A percentile compares a stretch with the other conserved stretches of the same genome.
These are phyloP conservation scores for Caenorhabditis sp. DNA, from an alignment of 2,888 invertebrate species.

Conservation along the genomic window DNA sequence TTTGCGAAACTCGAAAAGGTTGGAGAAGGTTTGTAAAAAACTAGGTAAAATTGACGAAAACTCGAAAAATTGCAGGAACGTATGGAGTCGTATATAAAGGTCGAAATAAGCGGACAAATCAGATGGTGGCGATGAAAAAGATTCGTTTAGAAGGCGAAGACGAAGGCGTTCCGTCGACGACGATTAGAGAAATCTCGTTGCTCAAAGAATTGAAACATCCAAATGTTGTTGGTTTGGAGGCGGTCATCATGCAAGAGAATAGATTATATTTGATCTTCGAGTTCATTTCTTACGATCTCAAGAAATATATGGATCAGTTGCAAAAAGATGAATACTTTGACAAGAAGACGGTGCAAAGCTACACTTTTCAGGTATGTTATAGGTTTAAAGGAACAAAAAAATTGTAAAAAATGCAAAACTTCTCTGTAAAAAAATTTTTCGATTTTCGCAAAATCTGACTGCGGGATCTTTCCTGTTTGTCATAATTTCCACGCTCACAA, in stretches of 20 bases:
- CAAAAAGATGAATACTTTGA: slow-evolving; percentile 83
- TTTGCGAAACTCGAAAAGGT: slow-evolving; percentile 90
- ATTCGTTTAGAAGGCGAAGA: slow-evolving; percentile 93
- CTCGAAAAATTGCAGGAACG: too few relatives aligned
- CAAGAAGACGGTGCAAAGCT: slow-evolving; percentile 80
- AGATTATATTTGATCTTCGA: slow-evolving; percentile 93
- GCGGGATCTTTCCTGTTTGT: too few relatives aligned
- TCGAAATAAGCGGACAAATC: slow-evolving; percentile 82
- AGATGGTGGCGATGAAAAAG: slow-evolving; percentile 93
- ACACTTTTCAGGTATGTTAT: slow-evolving; percentile 63
- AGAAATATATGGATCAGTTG: slow-evolving; percentile 83
- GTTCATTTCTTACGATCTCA: slow-evolving; percentile 89
- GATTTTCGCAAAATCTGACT: too few relatives aligned
- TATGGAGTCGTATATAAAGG: slow-evolving; percentile 98
- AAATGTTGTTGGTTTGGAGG: slow-evolving; percentile 85
- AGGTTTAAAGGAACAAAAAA: too few relatives aligned
- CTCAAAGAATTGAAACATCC: slow-evolving; percentile 88
- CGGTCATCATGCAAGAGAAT: slow-evolving; percentile 81
- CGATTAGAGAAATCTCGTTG: slow-evolving; percentile 92
- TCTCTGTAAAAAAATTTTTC: too few relatives aligned
- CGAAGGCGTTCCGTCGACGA: slow-evolving; percentile 93
- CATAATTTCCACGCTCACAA: too few relatives aligned
- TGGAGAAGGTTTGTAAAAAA: too few relatives aligned
- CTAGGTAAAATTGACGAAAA: too few relatives aligned
- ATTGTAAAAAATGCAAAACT: too few relatives aligned